Conservation (phyloP, 2,113 vertebrate species). For the Hyperoodon ampullatus region DNA sequence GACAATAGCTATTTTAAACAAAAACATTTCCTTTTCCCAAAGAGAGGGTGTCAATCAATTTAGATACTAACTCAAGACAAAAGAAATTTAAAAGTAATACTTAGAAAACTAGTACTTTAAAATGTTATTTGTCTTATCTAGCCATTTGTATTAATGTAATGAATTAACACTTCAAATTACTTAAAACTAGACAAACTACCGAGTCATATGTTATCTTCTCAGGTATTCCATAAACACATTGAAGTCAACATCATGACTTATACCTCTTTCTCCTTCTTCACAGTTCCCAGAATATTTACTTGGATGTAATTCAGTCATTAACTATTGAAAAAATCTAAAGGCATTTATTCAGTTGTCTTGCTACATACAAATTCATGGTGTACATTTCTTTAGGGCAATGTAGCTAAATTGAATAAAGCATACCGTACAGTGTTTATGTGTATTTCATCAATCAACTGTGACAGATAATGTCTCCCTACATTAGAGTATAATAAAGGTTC, state of each 20-base stretch:
- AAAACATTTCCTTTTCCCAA: neutral
- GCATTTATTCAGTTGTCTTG: neutral
- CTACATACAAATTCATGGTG: neutral
- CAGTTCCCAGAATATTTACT: neutral
- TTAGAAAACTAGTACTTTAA: neutral
- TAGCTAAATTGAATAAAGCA: neutral
- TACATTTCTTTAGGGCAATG: neutral
- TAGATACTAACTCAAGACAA: neutral
- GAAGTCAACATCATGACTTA: neutral
- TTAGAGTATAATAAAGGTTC: neutral
- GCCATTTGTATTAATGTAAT: neutral
- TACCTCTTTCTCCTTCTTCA: neutral
- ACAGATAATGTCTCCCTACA: neutral
- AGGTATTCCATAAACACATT: neutral
- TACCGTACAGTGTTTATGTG: neutral
- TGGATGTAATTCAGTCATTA: neutral
- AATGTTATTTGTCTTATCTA: neutral
- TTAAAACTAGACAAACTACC: neutral
- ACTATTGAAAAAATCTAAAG: neutral
- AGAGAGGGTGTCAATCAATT: neutral
- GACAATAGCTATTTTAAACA: neutral
- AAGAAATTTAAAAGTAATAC: neutral
- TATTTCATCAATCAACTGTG: neutral
- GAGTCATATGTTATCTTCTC: neutral
- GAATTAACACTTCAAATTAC: conserved; percentile 10